These are phyloP conservation scores for Brachyhypopomus occidentalis DNA, from an alignment of 2,113 vertebrate species.

Conservation along the genomic window DNA sequence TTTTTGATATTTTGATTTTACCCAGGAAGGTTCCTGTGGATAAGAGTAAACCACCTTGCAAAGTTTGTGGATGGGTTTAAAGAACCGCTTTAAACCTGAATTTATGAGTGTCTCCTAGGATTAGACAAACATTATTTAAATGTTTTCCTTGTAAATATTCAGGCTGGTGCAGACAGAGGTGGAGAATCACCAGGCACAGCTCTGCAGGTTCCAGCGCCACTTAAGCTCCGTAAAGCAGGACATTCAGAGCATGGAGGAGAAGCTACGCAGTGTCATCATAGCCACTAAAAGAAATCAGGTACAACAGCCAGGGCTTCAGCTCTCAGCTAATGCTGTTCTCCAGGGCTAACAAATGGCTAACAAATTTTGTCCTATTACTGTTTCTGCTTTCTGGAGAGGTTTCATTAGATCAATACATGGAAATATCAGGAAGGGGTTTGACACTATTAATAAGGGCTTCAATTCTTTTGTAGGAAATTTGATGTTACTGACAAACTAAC, in stretches of 20 bases:
- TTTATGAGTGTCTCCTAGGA: too few relatives aligned
- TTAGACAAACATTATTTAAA: background rate
- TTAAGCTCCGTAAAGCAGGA: conserved; percentile 66
- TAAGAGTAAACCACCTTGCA: background rate
- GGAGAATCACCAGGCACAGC: conserved; percentile 70
- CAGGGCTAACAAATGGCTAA: background rate
- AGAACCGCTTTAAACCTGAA: too few relatives aligned
- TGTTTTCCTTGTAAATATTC: conserved; percentile 18
- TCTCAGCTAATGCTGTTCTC: background rate
- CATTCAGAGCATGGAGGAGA: conserved; percentile 69
- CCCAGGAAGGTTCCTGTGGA: background rate
- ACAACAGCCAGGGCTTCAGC: conserved; percentile 27
- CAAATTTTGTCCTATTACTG: background rate
- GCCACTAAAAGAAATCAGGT: conserved; percentile 78
- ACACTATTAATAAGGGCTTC: background rate
- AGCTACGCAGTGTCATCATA: conserved; percentile 61
- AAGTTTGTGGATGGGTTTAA: background rate
- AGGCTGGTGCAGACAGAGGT: conserved; percentile 77
- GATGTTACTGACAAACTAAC: too few relatives aligned
- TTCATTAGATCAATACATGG: background rate
- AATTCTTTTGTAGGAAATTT: too few relatives aligned
- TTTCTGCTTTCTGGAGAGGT: background rate
- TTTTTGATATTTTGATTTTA: background rate
- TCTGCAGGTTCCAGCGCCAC: conserved; percentile 66
- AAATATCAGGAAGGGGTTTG: background rate